These are phyloP conservation scores for Brachionus plicatilis DNA, from an alignment of 1,140 invertebrate genomes.

Conservation along the genomic window DNA sequence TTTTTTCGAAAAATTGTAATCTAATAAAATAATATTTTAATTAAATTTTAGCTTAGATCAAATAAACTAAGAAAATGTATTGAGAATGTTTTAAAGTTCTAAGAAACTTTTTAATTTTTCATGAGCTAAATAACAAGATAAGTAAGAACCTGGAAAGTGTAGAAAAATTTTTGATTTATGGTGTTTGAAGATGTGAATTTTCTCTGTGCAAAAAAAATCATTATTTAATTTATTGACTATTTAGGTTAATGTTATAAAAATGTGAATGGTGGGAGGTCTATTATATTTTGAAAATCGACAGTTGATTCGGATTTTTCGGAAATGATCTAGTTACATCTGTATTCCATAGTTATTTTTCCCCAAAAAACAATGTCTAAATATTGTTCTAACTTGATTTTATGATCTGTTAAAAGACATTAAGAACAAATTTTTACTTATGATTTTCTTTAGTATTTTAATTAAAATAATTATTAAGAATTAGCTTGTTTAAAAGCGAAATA, in stretches of 20 bases:
- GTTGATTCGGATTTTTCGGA: not conserved
- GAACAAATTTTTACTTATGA: not conserved
- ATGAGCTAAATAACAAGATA: not conserved
- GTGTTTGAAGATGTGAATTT: not conserved
- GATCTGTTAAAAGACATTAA: not conserved
- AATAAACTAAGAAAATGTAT: not conserved
- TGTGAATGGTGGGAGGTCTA: not conserved
- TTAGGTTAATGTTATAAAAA: not conserved
- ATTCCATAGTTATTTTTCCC: not conserved
- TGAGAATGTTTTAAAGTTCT: not conserved
- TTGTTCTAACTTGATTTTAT: not conserved
- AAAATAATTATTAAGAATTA: not conserved
- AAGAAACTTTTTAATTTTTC: not conserved
- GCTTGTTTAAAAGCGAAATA: not conserved
- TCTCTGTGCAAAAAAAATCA: not conserved
- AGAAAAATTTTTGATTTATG: not conserved
- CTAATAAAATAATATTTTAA: too few relatives aligned
- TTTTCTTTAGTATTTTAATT: not conserved
- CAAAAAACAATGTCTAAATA: not conserved
- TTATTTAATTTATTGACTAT: not conserved
- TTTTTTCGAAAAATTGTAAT: too few relatives aligned
- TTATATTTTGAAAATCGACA: not conserved
- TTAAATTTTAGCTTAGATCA: too few relatives aligned
- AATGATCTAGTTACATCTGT: not conserved
- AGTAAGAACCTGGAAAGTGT: not conserved